Evolutionary conservation across 1,140 invertebrate genomes (phyloP).

Genomic region (Plutomurus gul): DNA sequence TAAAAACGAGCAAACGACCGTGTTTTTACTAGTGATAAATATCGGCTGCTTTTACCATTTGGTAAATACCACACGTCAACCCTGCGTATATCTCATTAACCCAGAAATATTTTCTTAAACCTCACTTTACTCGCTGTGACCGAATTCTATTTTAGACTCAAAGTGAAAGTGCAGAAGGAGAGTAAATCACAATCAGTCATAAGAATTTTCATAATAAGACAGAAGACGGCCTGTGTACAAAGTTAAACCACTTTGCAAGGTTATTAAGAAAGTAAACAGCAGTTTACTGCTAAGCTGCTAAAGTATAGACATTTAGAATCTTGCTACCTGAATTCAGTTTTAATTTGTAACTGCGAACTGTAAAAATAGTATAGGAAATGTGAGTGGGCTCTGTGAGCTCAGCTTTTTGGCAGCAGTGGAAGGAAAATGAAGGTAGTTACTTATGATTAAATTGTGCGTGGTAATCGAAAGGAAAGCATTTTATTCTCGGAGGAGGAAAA

Average conservation of each 20-base stretch:
- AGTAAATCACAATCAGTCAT: neutral
- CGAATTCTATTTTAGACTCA: neutral
- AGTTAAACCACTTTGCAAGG: too few relatives aligned
- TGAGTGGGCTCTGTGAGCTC: neutral
- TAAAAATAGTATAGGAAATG: neutral
- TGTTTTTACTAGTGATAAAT: too few relatives aligned
- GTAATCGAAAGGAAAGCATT: neutral
- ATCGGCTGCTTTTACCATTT: too few relatives aligned
- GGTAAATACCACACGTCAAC: too few relatives aligned
- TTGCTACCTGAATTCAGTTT: too few relatives aligned
- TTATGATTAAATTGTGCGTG: neutral
- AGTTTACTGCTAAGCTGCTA: too few relatives aligned
- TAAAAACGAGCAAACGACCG: too few relatives aligned
- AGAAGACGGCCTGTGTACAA: neutral
- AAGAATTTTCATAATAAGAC: neutral
- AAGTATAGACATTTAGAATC: too few relatives aligned
- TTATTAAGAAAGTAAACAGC: too few relatives aligned
- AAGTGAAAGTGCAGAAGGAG: too few relatives aligned
- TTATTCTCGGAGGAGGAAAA: neutral
- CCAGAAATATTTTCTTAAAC: neutral
- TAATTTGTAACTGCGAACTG: neutral
- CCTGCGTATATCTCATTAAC: constrained; percentile 18
- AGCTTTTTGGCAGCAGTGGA: neutral
- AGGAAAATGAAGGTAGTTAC: neutral
- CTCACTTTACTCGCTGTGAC: neutral